Evolutionary conservation across 2,888 invertebrate genomes (phyloP).

Genomic region (Megalurothrips usitatus): DNA sequence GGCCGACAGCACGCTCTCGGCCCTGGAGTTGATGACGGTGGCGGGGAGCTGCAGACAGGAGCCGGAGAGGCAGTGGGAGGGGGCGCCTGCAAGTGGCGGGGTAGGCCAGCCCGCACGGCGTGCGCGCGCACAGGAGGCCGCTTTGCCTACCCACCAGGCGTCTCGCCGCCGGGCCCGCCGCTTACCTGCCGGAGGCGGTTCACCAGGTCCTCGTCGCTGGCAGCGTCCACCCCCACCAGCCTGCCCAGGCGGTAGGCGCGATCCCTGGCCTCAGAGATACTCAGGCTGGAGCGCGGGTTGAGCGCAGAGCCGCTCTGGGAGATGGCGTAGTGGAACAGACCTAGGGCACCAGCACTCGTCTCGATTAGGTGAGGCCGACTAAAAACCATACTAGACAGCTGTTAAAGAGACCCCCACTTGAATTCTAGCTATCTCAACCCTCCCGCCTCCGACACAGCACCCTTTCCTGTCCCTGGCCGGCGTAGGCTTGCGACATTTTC

Average conservation of each 20-base stretch:
- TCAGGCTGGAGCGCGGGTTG: constrained; percentile 38
- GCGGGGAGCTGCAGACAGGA: background rate
- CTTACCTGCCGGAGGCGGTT: constrained; percentile 32
- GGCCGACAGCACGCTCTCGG: constrained; percentile 6
- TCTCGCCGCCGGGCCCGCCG: too few species aligned
- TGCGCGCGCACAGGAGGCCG: too few species aligned
- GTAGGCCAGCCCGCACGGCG: too few species aligned
- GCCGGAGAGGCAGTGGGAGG: background rate
- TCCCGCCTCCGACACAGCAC: too few species aligned
- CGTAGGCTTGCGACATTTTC: too few species aligned
- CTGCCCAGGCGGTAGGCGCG: constrained; percentile 50
- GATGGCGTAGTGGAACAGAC: constrained; percentile 38
- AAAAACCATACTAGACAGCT: too few species aligned
- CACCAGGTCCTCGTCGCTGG: constrained; percentile 28
- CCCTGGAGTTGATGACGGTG: background rate
- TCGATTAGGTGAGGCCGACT: too few species aligned
- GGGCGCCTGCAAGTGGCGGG: background rate
- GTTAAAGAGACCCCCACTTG: background rate
- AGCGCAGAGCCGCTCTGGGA: constrained; percentile 39
- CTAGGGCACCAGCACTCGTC: constrained; percentile 34
- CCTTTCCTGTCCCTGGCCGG: too few species aligned
- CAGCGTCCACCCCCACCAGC: constrained; percentile 41
- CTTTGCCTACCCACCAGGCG: too few species aligned
- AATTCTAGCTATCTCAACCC: too few species aligned
- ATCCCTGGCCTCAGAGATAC: constrained; percentile 41